phyloP scores from a whole-genome alignment of 1,140 invertebrate species.

The Plectrocnemia conspersa region DNA sequence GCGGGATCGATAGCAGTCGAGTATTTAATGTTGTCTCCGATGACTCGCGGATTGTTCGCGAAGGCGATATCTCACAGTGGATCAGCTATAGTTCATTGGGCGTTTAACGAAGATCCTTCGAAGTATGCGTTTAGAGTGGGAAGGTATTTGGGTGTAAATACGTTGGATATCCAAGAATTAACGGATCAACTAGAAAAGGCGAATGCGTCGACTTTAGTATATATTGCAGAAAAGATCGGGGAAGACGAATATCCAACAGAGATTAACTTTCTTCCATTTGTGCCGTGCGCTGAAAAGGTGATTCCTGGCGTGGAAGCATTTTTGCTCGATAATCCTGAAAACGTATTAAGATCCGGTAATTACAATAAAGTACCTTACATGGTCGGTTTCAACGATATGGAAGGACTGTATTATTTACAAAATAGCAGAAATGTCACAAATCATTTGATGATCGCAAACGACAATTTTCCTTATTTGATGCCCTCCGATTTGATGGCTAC shows the following conservation, averaged over 20 bases:
- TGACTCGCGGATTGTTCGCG: slow-evolving; percentile 43
- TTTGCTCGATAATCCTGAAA: slow-evolving; percentile 40
- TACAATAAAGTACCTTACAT: slow-evolving; percentile 48
- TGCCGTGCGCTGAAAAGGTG: slow-evolving; percentile 43
- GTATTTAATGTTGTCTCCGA: slow-evolving; percentile 42
- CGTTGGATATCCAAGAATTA: slow-evolving; percentile 41
- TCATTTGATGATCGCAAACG: slow-evolving; percentile 11
- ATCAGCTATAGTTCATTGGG: slow-evolving; percentile 61
- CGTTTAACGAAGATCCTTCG: slow-evolving; percentile 44
- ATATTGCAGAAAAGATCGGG: slow-evolving; percentile 20
- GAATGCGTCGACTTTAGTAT: slow-evolving; percentile 39
- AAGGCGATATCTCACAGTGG: slow-evolving; percentile 62
- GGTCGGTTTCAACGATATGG: slow-evolving; percentile 44
- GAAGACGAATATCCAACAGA: slow-evolving; percentile 4
- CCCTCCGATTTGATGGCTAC: slow-evolving; percentile 1
- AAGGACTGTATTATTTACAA: slow-evolving; percentile 45
- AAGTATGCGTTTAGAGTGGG: slow-evolving; percentile 42
- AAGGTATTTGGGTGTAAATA: slow-evolving; percentile 42
- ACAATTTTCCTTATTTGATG: slow-evolving; percentile 17
- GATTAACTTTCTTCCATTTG: slow-evolving; percentile 39
- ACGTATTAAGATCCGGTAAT: slow-evolving; percentile 41
- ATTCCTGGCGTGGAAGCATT: slow-evolving; percentile 41
- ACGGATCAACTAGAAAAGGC: slow-evolving; percentile 41
- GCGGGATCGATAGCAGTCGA: slow-evolving; percentile 47
- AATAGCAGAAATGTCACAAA: slow-evolving; percentile 29